Evolutionary conservation across 2,113 vertebrate species (phyloP), one percentile per base, ranked within the genome.

Genomic region (Orthonyx spaldingii): DNA sequence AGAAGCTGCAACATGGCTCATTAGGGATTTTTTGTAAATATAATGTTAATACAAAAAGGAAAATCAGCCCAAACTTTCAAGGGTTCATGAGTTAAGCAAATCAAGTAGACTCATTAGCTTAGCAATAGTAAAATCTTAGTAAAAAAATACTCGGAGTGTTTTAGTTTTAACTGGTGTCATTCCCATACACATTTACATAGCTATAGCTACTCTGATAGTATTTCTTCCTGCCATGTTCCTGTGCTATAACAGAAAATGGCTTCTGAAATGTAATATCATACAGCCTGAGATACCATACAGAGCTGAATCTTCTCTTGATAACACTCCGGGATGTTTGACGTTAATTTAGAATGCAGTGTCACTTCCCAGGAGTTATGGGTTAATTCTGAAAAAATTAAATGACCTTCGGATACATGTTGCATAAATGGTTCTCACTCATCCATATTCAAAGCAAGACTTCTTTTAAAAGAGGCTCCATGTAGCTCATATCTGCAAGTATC

Each of bases 361-460:
- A 87, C 78, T 94, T 95, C 74, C 39, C 35, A 87, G 80, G 93
- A 96, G 91, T 92, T 94, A 95, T 87, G 86, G 57, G 74, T 96
- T 96, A 94, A 92, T 91, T 90, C 55, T 60, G 59, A 66, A 95
- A 89, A 91, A 92, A 96, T 89, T 85, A 90, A 87, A 96, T 92
- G 71, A 91, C 84, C 84, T 93, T 88, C 82, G 70, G 78, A 76
- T 88, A 41, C 41, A 39, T 64, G 35, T 93, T 90, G 70, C 59
- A 74, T 66, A 89, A 95, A 90, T 0, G 13, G 20, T 78, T 89
- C 47, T 91, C 60, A 89, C 89, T 96, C 83, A 93, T 94, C 77
- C 81, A 53, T 92, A 96, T 94, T 87, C 91, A 97, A 84, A 95
- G 68, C 37, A 71, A 82, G 69, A 52, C 39, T 82, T 94, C 39